Base-by-base conservation (phyloP, 2,888 invertebrate species). In the Drosophila affinis region DNA sequence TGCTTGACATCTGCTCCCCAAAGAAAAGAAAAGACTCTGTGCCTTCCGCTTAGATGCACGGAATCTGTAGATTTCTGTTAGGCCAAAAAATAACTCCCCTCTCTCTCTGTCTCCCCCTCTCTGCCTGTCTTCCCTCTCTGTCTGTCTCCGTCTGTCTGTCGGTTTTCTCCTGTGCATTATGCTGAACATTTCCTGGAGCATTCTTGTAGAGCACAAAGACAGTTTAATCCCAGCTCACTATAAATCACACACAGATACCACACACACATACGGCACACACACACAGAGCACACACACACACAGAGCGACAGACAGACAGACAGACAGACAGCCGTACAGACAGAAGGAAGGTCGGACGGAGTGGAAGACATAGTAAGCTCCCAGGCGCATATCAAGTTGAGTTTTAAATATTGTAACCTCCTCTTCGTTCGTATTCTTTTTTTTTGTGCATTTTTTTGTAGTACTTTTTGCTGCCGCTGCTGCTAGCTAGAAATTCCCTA, bases 181-280 rank as follows among this genome's bases (percentile, higher is more conserved):
- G 80, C 84, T 78, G 51, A 57, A 62, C 63, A 83, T 79, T 79
- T 75, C 59, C 79, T 79, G 72, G 81, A 83, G 76, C 81, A 85
- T 85, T 83, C 81, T 81, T 81, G 79, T 58, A 65, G 77, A 76
- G 79, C 75, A 75, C 79, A 82, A 83, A 81, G 83, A 80, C 83
- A 80, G 74, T 79, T 87, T 85, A 86, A 86, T 87, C 87, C 87
- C 80, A 83, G 79, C 82, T 85, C 85, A 85, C 82, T 84, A 87
- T 85, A 87, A 85, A 85, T 87, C 85, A 86, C 81, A 84, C 62
- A 72, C 64, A 73, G 52, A 52, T 34, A 34, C 12, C 63, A 21
- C 64, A 62, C 54, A 60, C 58, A 52, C 68, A 62, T 51, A 52
- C 3, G 3, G 24, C 4, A 29, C 29, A 27, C 47, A 21, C 58